A percentile compares a stretch with the other conserved stretches of the same genome.
Conservation (phyloP, 2,113 vertebrate genomes). For the Scophthalmus maximus region DNA sequence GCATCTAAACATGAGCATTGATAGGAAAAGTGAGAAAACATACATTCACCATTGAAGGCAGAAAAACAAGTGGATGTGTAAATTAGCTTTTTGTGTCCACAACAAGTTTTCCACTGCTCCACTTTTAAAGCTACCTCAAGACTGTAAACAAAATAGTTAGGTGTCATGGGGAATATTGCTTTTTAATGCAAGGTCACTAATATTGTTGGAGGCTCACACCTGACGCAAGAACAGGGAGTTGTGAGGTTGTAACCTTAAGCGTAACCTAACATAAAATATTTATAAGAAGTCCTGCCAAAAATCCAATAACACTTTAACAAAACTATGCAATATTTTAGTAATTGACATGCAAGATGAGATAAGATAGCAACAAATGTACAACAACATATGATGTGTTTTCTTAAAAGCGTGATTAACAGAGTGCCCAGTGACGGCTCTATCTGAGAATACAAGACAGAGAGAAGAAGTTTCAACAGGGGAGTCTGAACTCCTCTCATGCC, state of each 20-base stretch:
- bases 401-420: conserved; percentile 29
- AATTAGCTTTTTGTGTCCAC: too few species aligned
- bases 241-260: not conserved
- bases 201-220: not conserved
- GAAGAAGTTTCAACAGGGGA: conserved; percentile 38
- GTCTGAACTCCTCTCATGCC: conserved; percentile 52
- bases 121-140: not conserved
- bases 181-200: not conserved
- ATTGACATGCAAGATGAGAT: not conserved
- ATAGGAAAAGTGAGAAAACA: too few species aligned
- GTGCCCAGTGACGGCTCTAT: conserved; percentile 41
- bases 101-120: too few species aligned
- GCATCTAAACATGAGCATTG: too few species aligned
- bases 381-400: conserved; percentile 38
- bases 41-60: too few species aligned
- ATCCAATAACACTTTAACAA: not conserved
- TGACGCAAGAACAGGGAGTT: not conserved
- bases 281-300: conserved; percentile 41
- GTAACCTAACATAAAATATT: conserved; percentile 20
- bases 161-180: not conserved
- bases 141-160: not conserved
- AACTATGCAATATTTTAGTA: conserved; percentile 13
- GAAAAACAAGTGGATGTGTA: too few species aligned
- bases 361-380: conserved; percentile 26
- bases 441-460: conserved; percentile 41